Conservation (phyloP, 2,888 invertebrate species). For the Conomelus anceps region DNA sequence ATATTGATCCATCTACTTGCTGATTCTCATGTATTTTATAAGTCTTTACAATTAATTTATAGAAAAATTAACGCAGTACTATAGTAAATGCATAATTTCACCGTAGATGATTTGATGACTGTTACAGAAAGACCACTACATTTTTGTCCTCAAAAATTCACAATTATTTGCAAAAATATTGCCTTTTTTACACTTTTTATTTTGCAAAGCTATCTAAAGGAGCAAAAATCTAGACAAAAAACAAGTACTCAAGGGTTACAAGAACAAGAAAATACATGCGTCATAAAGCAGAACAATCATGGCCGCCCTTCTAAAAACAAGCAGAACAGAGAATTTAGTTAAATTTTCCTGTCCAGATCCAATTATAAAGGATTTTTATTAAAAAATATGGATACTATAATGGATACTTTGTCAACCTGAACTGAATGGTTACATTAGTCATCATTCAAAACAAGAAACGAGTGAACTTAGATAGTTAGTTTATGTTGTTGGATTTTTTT, state of each 20-base stretch:
- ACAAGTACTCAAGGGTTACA: constrained; percentile 1
- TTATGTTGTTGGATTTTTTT: no score
- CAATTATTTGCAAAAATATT: neutral
- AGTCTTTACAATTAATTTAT: no score
- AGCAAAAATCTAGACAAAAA: neutral
- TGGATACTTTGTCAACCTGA: no score
- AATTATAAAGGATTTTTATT: neutral
- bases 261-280: constrained; percentile 12
- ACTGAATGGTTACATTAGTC: no score
- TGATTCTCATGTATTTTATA: no score
- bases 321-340: constrained; percentile 1
- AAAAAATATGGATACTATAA: no score
- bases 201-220: neutral
- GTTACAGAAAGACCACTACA: neutral
- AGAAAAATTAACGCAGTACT: no score
- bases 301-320: constrained; percentile 11
- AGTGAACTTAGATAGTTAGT: no score
- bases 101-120: no score
- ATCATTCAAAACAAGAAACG: no score
- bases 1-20: no score
- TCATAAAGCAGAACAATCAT: constrained; percentile 12
- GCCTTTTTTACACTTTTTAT: neutral
- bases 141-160: neutral
- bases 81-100: no score
- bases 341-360: neutral